Evolutionary conservation across 1,140 invertebrate species (phyloP).

Genomic region (Drosophila sp.): DNA sequence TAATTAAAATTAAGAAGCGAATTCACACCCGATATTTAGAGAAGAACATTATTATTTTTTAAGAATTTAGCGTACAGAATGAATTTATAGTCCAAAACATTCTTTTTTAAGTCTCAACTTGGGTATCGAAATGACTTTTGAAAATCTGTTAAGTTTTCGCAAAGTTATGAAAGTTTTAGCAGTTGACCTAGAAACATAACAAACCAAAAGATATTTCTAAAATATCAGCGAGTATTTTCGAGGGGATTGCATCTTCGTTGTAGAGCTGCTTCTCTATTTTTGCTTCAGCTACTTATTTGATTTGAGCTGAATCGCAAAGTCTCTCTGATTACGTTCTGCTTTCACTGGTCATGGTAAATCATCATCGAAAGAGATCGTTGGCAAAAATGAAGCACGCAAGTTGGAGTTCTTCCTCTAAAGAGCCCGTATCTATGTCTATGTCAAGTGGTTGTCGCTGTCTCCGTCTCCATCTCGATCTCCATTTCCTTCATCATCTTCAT

Average conservation of each 20-base stretch:
- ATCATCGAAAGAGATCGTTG: conserved; percentile 51
- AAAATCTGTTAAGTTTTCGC: no score
- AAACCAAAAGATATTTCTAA: no score
- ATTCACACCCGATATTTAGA: no score
- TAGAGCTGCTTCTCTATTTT: neutral
- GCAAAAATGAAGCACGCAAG: conserved; percentile 11
- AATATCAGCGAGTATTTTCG: no score
- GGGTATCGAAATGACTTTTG: no score
- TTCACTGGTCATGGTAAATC: conserved; percentile 64
- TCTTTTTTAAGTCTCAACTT: no score
- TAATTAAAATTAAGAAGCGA: no score
- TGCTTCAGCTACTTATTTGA: conserved; percentile 18
- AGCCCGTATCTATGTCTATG: conserved; percentile 47
- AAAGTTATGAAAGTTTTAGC: no score
- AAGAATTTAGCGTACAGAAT: no score
- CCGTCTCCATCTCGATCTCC: neutral
- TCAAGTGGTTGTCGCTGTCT: conserved; percentile 36
- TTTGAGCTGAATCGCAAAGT: conserved; percentile 18
- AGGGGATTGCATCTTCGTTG: neutral
- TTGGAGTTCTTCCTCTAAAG: conserved; percentile 25
- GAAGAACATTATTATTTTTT: no score
- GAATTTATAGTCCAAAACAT: no score
- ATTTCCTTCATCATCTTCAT: neutral
- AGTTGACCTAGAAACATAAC: no score
- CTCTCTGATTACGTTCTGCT: conserved; percentile 56